Evolutionary conservation across 2,888 invertebrate species (phyloP).

Genomic region (Cordilura impudica): DNA sequence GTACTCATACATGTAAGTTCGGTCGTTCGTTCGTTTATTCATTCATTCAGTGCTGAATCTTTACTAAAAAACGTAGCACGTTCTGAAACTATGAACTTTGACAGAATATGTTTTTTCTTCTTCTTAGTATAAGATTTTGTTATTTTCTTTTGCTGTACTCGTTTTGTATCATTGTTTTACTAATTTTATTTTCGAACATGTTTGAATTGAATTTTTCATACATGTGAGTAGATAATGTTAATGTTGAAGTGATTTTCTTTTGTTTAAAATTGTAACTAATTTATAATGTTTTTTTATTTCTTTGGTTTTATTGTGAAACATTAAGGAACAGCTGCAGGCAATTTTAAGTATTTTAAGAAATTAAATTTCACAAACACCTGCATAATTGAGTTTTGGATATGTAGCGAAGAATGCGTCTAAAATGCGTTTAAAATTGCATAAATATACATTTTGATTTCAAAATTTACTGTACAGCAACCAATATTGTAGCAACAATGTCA

Average conservation of each 20-base stretch:
- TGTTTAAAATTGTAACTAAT: conserved; percentile 56
- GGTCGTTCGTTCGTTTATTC: conserved; percentile 34
- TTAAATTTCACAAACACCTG: conserved; percentile 45
- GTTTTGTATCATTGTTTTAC: conserved; percentile 60
- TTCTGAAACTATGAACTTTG: conserved; percentile 74
- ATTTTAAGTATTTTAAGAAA: conserved; percentile 38
- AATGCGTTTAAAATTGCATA: neutral
- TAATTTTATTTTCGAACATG: conserved; percentile 49
- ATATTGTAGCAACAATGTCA: too few relatives aligned
- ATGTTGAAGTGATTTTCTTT: conserved; percentile 12
- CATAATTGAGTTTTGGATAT: neutral
- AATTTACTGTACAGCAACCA: too few relatives aligned
- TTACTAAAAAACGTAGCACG: conserved; percentile 67
- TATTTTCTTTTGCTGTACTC: conserved; percentile 51
- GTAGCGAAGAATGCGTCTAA: neutral
- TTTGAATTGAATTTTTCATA: neutral
- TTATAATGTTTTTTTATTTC: conserved; percentile 49
- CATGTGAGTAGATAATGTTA: conserved; percentile 1
- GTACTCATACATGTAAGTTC: conserved; percentile 49
- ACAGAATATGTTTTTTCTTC: conserved; percentile 64
- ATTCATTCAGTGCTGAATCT: conserved; percentile 39
- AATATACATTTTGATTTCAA: neutral
- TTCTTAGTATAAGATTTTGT: conserved; percentile 30
- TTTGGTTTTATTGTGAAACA: neutral
- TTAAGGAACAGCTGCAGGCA: conserved; percentile 53